A percentile compares a stretch with the other conserved stretches of the same genome.
phyloP scores from a whole-genome alignment of 2,797 vertebrate species.

The Falco peregrinus region DNA sequence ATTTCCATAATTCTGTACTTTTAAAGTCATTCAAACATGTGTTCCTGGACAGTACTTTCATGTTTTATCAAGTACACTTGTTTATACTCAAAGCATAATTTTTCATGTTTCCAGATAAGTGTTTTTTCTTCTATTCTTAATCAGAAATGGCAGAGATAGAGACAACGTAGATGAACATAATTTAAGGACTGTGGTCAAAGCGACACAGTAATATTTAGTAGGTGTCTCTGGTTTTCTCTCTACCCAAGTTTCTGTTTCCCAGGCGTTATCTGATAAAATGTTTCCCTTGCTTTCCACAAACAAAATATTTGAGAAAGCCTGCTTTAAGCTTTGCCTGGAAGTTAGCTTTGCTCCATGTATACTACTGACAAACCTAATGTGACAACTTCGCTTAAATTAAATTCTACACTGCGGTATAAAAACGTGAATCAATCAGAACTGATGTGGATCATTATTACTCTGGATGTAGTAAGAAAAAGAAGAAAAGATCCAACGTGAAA shows the following conservation, averaged over 20 bases:
- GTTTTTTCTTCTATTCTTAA: not conserved
- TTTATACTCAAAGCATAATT: not conserved
- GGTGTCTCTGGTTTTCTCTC: not conserved
- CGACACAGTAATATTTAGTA: not conserved
- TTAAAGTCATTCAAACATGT: not conserved
- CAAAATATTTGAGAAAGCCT: not conserved
- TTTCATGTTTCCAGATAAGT: not conserved
- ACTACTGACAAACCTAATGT: not conserved
- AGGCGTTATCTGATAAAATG: not conserved
- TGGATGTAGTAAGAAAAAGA: not conserved
- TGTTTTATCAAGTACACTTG: not conserved
- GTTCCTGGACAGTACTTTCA: not conserved
- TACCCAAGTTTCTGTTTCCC: not conserved
- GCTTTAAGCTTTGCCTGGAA: not conserved
- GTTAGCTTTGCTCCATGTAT: not conserved
- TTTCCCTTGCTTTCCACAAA: not conserved
- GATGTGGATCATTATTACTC: not conserved
- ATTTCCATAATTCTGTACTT: slow-evolving; percentile 13
- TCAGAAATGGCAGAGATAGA: not conserved
- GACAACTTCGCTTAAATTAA: slow-evolving; percentile 2
- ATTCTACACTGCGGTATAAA: not conserved
- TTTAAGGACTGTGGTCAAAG: not conserved
- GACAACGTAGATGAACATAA: not conserved
- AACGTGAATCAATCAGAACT: not conserved
- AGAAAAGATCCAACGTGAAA: not conserved